Percentiles rank a stretch among this genome's conserved stretches.
Evolutionary conservation across 2,888 invertebrate genomes (phyloP).

Genomic region (Scaptomyza cyrtandrae): DNA sequence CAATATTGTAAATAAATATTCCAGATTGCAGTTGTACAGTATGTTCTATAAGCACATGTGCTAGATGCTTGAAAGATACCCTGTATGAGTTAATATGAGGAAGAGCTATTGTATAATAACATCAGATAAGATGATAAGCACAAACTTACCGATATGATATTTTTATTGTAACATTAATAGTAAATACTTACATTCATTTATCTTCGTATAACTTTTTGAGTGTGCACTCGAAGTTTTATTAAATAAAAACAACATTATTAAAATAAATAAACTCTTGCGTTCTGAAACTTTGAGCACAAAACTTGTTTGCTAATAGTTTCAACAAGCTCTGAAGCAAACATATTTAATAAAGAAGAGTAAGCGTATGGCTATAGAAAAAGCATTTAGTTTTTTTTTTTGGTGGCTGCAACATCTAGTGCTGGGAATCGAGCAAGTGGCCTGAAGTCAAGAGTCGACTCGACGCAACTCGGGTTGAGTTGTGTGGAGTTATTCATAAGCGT

Average conservation of each 20-base stretch:
- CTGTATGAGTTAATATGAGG: slow-evolving; percentile 17
- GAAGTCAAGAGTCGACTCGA: slow-evolving; percentile 21
- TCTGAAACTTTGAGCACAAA: slow-evolving; percentile 3
- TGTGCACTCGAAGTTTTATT: background rate
- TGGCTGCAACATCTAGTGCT: slow-evolving; percentile 11
- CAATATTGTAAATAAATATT: slow-evolving; percentile 76
- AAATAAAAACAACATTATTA: slow-evolving; percentile 6
- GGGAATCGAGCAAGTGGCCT: slow-evolving; percentile 16
- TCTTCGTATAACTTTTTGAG: background rate
- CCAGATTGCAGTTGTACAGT: slow-evolving; percentile 49
- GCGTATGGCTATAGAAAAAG: slow-evolving; percentile 5
- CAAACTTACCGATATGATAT: background rate
- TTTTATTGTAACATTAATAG: background rate
- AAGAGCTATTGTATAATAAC: background rate
- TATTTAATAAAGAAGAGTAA: slow-evolving; percentile 2
- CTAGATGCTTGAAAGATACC: slow-evolving; percentile 45
- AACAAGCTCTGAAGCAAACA: slow-evolving; percentile 7
- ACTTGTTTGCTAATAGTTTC: slow-evolving; percentile 13
- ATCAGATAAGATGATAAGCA: background rate
- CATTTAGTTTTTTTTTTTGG: slow-evolving; percentile 1
- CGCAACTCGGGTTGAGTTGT: slow-evolving; percentile 11
- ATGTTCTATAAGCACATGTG: slow-evolving; percentile 25
- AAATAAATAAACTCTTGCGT: slow-evolving; percentile 1
- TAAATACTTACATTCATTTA: background rate
- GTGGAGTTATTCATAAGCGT: slow-evolving; percentile 54